Percentiles rank a stretch among this genome's conserved stretches.
Conservation (phyloP, 1,140 invertebrate genomes). For the Polypedilum vanderplanki region DNA sequence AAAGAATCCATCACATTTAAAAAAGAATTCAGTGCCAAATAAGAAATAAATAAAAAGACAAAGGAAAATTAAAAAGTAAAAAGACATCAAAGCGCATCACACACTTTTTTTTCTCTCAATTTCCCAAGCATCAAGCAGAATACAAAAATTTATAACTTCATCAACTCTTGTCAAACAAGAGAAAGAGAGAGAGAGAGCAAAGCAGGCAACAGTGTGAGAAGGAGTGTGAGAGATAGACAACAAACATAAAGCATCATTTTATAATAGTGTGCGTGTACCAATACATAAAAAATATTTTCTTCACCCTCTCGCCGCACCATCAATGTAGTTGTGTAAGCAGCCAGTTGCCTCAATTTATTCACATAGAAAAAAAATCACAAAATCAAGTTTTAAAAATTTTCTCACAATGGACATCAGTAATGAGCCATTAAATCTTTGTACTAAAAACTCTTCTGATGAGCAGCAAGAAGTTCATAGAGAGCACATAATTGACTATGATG, state of each 20-base stretch:
- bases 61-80: too few relatives aligned
- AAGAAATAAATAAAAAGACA: too few relatives aligned
- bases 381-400: not conserved
- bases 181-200: not conserved
- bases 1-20: too few relatives aligned
- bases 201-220: not conserved
- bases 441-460: not conserved
- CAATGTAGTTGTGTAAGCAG: slow-evolving; percentile 24
- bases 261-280: too few relatives aligned
- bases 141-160: too few relatives aligned
- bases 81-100: too few relatives aligned
- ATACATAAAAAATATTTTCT: too few relatives aligned
- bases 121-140: too few relatives aligned
- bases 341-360: not conserved
- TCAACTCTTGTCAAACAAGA: too few relatives aligned
- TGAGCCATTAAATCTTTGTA: slow-evolving; percentile 20
- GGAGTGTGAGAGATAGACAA: not conserved
- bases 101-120: too few relatives aligned
- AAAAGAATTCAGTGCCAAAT: too few relatives aligned
- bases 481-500: slow-evolving; percentile 10
- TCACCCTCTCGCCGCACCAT: not conserved
- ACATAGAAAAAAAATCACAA: not conserved
- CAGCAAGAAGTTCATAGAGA: not conserved
- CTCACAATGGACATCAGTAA: not conserved
- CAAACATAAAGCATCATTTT: not conserved